These are phyloP conservation scores for Podarcis raffonei DNA, from an alignment of 2,113 vertebrate genomes.

Conservation along the genomic window DNA sequence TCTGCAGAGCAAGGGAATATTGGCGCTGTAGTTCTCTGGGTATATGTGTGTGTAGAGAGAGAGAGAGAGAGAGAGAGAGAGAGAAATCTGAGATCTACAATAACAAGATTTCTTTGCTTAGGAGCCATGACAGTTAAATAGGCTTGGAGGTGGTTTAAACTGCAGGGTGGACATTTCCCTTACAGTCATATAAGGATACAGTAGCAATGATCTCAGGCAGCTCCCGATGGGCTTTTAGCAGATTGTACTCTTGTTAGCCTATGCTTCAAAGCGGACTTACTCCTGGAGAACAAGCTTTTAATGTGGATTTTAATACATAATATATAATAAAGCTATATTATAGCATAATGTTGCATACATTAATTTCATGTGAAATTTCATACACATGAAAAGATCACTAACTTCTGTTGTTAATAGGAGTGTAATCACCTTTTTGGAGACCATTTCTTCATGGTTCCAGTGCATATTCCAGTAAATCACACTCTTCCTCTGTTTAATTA, in stretches of 20 bases:
- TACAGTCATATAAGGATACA: not conserved
- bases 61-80: no score
- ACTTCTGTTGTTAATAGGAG: not conserved
- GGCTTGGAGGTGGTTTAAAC: not conserved
- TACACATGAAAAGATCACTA: conserved; percentile 16
- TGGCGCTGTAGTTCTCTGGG: not conserved
- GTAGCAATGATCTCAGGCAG: not conserved
- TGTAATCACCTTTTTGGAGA: conserved; percentile 32
- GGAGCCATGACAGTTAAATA: not conserved
- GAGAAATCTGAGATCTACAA: not conserved
- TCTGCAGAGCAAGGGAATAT: not conserved
- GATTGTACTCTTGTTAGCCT: not conserved
- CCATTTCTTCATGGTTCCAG: conserved; percentile 26
- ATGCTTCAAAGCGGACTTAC: not conserved
- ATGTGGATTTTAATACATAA: not conserved
- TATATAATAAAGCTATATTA: no score
- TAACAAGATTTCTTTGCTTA: not conserved
- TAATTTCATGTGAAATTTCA: not conserved
- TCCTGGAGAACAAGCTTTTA: not conserved
- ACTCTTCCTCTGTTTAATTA: conserved; percentile 49
- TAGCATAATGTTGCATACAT: no score
- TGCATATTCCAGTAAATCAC: conserved; percentile 26
- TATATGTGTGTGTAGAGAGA: not conserved
- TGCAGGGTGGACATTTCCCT: not conserved
- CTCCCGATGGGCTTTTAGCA: not conserved